Evolutionary conservation across 30 jellyfish, hydroid and myxozoan genomes (phyloP).

Genomic region (Cassiopea andromeda): DNA sequence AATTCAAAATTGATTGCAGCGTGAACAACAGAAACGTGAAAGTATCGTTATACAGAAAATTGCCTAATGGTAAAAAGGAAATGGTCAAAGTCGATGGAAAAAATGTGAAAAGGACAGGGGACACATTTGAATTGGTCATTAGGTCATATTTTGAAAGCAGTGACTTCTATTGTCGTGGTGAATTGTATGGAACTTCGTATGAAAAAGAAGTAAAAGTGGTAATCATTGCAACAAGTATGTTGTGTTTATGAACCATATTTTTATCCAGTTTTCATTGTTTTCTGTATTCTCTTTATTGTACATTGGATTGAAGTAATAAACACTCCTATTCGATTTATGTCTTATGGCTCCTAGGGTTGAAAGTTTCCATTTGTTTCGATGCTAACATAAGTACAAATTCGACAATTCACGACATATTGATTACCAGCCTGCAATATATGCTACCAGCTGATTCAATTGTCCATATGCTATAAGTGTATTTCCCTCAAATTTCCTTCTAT

Average conservation of each 20-base stretch:
- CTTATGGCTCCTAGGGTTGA: too few species aligned
- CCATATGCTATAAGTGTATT: too few species aligned
- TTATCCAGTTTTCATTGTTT: not conserved
- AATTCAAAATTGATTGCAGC: slow-evolving; percentile 14
- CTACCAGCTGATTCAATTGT: too few species aligned
- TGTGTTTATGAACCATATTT: too few species aligned
- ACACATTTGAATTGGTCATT: not conserved
- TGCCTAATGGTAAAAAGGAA: not conserved
- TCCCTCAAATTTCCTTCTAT: too few species aligned
- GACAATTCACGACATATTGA: too few species aligned
- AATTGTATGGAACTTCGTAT: slow-evolving; percentile 11
- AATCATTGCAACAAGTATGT: slow-evolving; percentile 11
- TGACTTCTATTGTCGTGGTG: slow-evolving; percentile 3
- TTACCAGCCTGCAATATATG: too few species aligned
- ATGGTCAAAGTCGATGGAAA: slow-evolving; percentile 14
- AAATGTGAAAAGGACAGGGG: not conserved
- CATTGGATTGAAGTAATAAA: too few species aligned
- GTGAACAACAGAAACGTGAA: slow-evolving; percentile 1
- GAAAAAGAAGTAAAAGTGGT: slow-evolving; percentile 1
- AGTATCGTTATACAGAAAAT: not conserved
- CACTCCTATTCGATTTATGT: too few species aligned
- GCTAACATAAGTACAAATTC: too few species aligned
- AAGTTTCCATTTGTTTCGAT: too few species aligned
- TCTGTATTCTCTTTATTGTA: not conserved
- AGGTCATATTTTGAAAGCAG: not conserved